Evolutionary conservation across 92 coral and sea anemone species (phyloP).

Genomic region (Umimayanthus chanpuru): DNA sequence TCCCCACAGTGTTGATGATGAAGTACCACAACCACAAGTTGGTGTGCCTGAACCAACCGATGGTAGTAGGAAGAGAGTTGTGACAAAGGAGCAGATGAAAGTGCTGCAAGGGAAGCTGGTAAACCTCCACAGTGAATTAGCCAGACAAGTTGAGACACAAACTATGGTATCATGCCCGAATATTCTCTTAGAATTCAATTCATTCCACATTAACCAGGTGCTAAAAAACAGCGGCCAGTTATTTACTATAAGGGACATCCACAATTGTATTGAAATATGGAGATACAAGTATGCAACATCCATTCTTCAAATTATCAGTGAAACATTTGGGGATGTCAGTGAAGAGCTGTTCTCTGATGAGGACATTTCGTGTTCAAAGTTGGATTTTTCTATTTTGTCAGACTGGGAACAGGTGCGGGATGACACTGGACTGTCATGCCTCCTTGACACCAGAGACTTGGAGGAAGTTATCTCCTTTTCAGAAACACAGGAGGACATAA

Average conservation of each 20-base stretch:
- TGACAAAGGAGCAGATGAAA: conserved; percentile 36
- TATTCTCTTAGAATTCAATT: conserved; percentile 23
- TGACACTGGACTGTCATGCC: conserved; percentile 22
- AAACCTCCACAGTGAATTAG: conserved; percentile 9
- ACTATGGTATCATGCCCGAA: conserved; percentile 32
- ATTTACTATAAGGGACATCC: conserved; percentile 35
- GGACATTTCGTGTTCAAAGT: neutral
- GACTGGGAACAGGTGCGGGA: conserved; percentile 36
- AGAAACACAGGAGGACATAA: conserved; percentile 12
- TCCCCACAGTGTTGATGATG: conserved; percentile 17
- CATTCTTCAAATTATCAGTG: conserved; percentile 26
- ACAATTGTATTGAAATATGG: conserved; percentile 23
- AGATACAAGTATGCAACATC: conserved; percentile 17
- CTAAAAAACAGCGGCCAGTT: conserved; percentile 15
- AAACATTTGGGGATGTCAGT: conserved; percentile 26
- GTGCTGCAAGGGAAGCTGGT: conserved; percentile 13
- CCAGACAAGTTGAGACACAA: conserved; percentile 21
- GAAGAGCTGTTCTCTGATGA: conserved; percentile 27
- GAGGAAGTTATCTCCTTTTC: conserved; percentile 33
- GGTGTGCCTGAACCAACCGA: neutral
- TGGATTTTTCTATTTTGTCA: conserved; percentile 23
- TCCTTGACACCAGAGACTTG: conserved; percentile 34
- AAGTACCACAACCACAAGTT: conserved; percentile 4
- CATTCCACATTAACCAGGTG: conserved; percentile 29
- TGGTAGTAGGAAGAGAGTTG: neutral